Percentiles rank a stretch among this genome's conserved stretches.
Evolutionary conservation across 2,113 vertebrate genomes (phyloP).

Genomic region (Amphiprion percula): DNA sequence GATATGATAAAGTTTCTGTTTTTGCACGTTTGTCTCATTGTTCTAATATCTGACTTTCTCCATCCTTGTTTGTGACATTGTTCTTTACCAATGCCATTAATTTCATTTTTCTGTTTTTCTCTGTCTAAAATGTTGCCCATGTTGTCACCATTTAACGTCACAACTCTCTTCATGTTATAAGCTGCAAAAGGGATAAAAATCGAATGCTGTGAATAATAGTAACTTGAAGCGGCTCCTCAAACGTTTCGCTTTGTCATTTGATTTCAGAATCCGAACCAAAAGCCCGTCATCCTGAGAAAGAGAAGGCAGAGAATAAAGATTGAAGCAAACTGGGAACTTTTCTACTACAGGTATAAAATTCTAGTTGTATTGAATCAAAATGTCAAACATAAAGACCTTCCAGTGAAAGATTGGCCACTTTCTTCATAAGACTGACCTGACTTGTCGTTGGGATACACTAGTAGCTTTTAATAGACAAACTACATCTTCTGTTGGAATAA

Average conservation of each 20-base stretch:
- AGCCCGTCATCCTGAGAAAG: conserved; percentile 96
- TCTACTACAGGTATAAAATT: conserved; percentile 93
- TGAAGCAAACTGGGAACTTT: conserved; percentile 98
- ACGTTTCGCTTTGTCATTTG: not conserved
- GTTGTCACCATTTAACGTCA: conserved; percentile 14
- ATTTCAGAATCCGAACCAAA: conserved; percentile 94
- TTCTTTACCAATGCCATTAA: conserved; percentile 1
- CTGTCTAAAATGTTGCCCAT: conserved; percentile 15
- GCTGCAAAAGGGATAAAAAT: conserved; percentile 2
- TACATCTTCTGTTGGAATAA: not conserved
- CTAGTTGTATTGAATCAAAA: fast-evolving
- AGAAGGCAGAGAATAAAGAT: conserved; percentile 98
- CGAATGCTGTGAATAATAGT: not conserved
- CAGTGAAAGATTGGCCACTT: too few relatives aligned
- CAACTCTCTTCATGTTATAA: not conserved
- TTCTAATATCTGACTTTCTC: conserved; percentile 25
- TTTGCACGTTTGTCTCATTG: not conserved
- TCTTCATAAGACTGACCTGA: too few relatives aligned
- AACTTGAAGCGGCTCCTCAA: not conserved
- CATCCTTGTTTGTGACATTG: conserved; percentile 3
- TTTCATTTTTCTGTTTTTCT: conserved; percentile 13
- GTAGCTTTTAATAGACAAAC: too few relatives aligned
- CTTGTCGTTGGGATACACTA: too few relatives aligned
- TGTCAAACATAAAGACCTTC: too few relatives aligned
- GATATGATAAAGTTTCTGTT: not conserved